Evolutionary conservation across 1,140 invertebrate genomes (phyloP).

Genomic region (Trinorchestia longiramus): DNA sequence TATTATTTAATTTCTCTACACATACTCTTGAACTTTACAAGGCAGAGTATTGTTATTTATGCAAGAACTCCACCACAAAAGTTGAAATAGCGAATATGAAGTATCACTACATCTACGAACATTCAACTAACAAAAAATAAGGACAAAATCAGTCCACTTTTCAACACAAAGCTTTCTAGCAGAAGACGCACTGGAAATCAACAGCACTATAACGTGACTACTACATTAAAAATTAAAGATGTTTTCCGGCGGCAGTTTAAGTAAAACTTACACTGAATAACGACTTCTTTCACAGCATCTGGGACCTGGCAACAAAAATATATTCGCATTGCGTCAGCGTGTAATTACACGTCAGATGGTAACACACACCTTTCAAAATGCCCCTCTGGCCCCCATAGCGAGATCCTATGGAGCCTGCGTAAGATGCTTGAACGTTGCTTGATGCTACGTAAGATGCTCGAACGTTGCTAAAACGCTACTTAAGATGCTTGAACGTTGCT

Average conservation of each 20-base stretch:
- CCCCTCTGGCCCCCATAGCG: background rate
- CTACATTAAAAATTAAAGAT: background rate
- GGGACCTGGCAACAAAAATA: background rate
- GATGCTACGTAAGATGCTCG: no score
- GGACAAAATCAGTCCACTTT: background rate
- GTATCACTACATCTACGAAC: background rate
- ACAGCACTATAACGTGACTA: background rate
- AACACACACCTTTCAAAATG: background rate
- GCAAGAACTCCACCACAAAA: background rate
- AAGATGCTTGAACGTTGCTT: background rate
- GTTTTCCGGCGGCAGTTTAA: background rate
- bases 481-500: background rate
- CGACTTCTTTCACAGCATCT: background rate
- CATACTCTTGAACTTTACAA: background rate
- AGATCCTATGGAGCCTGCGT: no score
- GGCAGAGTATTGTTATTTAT: background rate
- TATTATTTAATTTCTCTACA: background rate
- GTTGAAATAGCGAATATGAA: background rate
- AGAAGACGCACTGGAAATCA: background rate
- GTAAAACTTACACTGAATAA: background rate
- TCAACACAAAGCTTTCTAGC: background rate
- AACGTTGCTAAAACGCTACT: no score
- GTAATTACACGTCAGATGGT: background rate
- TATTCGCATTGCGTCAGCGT: background rate
- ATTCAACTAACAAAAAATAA: background rate